Percentiles rank a stretch among this genome's conserved stretches.
These are phyloP conservation scores for Melanerpes formicivorus DNA, from an alignment of 2,113 vertebrate species.

Conservation along the genomic window DNA sequence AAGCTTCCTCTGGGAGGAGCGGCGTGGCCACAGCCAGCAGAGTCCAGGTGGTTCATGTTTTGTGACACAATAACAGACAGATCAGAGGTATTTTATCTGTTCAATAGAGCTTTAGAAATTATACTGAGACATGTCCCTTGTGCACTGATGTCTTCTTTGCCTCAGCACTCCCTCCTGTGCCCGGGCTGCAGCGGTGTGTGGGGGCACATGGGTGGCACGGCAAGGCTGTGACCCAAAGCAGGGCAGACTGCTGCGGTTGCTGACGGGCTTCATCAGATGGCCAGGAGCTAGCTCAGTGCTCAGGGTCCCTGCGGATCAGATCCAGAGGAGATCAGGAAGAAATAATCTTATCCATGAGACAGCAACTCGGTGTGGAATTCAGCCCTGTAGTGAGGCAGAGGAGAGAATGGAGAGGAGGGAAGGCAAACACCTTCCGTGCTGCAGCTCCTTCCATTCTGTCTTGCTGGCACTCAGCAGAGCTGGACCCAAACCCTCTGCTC, in stretches of 20 bases:
- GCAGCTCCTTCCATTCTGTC: background rate
- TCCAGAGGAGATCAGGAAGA: background rate
- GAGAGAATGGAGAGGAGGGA: fast-evolving
- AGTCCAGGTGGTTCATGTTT: conserved; percentile 81
- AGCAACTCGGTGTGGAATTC: background rate
- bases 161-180: background rate
- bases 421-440: background rate
- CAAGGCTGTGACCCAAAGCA: background rate
- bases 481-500: background rate
- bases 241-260: fast-evolving
- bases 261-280: fast-evolving
- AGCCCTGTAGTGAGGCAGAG: background rate
- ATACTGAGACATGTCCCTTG: conserved; percentile 80
- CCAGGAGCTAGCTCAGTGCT: background rate
- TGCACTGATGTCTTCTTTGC: conserved; percentile 67
- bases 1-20: conserved; percentile 70
- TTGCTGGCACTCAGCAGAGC: background rate
- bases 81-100: conserved; percentile 85
- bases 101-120: conserved; percentile 85
- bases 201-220: fast-evolving
- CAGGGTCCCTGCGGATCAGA: background rate
- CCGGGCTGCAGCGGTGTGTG: fast-evolving
- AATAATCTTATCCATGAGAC: background rate
- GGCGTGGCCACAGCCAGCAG: conserved; percentile 70
- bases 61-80: conserved; percentile 81